Base-by-base conservation (phyloP, 2,797 vertebrate genomes). In the Poeciliopsis paucimaculata region DNA sequence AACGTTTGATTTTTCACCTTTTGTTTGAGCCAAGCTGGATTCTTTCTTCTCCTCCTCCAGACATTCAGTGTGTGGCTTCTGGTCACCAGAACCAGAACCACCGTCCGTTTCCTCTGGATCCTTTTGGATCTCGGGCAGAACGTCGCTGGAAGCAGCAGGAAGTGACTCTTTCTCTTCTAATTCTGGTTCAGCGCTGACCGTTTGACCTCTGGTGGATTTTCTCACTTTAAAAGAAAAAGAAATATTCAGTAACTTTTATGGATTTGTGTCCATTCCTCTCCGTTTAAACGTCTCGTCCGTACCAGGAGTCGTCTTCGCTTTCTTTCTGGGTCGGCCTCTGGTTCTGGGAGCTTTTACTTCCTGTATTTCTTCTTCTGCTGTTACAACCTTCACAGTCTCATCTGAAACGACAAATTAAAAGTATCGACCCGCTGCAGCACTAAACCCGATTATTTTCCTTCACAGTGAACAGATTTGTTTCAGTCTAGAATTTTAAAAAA, bases 361-460 rank as follows among this genome's bases (percentile, higher is more conserved):
- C 57, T 88, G 96, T 31, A 95, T 94, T 0, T 97, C 95, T 72
- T 98, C 97, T 18, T 94, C 95, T 72, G 46, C 31, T 47, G 4
- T 18, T 20, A 4, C 8, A 6, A 97, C 97, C 77, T 94, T 96
- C 77, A 91, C 86, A 31, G 88, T 90, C n/a, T 91, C 89, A 1
- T 82, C 91, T 91, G 45, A 71, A 73, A 64, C 9, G 6, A 49
- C 13, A 60, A 31, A 60, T 28, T 2, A 46, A 34, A 46, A 73
- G 28, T 23, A 45, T 45, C 34, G 53, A 23, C 51, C 34, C 41
- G 23, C n/a, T 43, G 20, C 51, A 55, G 53, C 26, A 16, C 15
- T 2, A 77, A 68, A 68, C 36, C 66, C 6, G 15, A 2, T 15
- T 55, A 55, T n/a, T 55, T 55, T 11, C 28, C 57, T 28, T 62